A percentile compares a stretch with the other conserved stretches of the same genome.
Evolutionary conservation across 2,888 invertebrate species (phyloP).

Genomic region (Octonoba sinensis): DNA sequence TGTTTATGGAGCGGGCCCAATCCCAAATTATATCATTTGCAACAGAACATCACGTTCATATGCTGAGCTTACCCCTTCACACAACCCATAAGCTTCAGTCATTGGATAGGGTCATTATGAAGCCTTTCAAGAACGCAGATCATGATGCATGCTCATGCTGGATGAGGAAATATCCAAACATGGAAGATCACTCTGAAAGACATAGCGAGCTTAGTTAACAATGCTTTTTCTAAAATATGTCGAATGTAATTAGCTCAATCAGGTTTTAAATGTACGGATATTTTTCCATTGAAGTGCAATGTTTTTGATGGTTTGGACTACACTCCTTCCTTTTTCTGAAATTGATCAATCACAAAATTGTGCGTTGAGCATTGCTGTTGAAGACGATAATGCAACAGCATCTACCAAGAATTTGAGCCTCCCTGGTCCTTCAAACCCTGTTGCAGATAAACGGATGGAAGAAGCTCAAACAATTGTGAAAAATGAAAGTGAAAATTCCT

Average conservation of each 20-base stretch:
- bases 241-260: too few species aligned
- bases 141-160: conserved; percentile 1
- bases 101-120: too few species aligned
- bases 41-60: neutral
- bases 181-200: too few species aligned
- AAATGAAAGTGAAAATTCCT: conserved; percentile 2
- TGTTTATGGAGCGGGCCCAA: neutral
- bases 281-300: neutral
- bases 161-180: conserved; percentile 3
- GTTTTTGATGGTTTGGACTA: conserved; percentile 1
- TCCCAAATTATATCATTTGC: neutral
- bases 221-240: too few species aligned
- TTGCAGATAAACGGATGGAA: neutral
- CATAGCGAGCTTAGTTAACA: too few species aligned
- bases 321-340: conserved; percentile 3
- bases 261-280: neutral
- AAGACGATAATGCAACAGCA: conserved; percentile 1
- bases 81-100: conserved; percentile 8
- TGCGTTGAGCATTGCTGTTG: neutral
- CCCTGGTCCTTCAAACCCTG: too few species aligned
- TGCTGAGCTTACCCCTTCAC: neutral
- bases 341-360: neutral
- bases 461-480: neutral
- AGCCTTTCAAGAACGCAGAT: too few species aligned
- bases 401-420: conserved; percentile 9